These are phyloP conservation scores for Crossaster papposus DNA, from an alignment of 53 echinoderm and acorn worm species.

Conservation along the genomic window DNA sequence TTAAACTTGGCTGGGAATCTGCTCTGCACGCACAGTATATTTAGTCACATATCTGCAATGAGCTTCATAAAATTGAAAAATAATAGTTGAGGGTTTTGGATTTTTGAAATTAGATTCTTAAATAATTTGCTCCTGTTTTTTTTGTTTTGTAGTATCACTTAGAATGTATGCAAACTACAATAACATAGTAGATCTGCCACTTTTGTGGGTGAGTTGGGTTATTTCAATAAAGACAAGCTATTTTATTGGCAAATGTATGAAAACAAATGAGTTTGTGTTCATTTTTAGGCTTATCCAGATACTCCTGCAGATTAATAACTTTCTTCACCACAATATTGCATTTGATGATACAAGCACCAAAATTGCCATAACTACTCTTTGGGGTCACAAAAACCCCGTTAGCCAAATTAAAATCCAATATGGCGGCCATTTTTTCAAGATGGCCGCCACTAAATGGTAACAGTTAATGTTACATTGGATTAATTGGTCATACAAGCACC, in stretches of 20 bases:
- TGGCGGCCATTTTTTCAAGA: too few relatives aligned
- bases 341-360: too few relatives aligned
- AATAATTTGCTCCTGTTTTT: constrained; percentile 27
- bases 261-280: neutral
- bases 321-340: too few relatives aligned
- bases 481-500: too few relatives aligned
- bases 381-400: too few relatives aligned
- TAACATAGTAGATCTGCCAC: constrained; percentile 32
- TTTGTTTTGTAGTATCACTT: constrained; percentile 16
- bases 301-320: too few relatives aligned
- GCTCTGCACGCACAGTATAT: neutral
- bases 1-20: neutral
- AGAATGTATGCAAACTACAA: constrained; percentile 48
- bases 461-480: too few relatives aligned
- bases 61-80: constrained; percentile 5
- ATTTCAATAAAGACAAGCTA: constrained; percentile 66
- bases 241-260: constrained; percentile 62
- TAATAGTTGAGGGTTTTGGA: neutral
- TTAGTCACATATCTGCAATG: constrained; percentile 11
- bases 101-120: neutral
- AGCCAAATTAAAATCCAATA: too few relatives aligned
- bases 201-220: constrained; percentile 46
- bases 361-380: too few relatives aligned
- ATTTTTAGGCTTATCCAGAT: too few relatives aligned
- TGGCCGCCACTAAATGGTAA: too few relatives aligned